Evolutionary conservation across 2,888 invertebrate genomes (phyloP).

Genomic region (Agrotis puta): DNA sequence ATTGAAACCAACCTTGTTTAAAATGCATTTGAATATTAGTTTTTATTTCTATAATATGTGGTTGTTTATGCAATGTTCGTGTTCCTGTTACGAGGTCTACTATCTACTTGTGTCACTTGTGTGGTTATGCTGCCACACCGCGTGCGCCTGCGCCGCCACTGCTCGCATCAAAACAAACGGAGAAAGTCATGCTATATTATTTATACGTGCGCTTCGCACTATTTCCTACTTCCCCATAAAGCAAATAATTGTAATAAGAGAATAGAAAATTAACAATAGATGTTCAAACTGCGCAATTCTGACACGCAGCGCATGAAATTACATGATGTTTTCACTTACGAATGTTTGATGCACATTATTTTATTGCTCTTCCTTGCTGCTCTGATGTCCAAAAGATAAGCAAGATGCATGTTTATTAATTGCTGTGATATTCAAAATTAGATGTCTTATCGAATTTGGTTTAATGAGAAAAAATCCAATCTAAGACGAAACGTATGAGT

Average conservation of each 20-base stretch:
- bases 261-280: conserved; percentile 68
- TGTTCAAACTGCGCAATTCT: conserved; percentile 46
- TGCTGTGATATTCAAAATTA: conserved; percentile 11
- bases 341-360: conserved; percentile 33
- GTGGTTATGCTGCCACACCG: conserved; percentile 24
- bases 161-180: conserved; percentile 84
- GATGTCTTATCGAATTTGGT: conserved; percentile 1
- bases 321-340: conserved; percentile 40
- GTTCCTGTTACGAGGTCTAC: conserved; percentile 62
- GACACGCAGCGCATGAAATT: conserved; percentile 45
- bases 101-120: conserved; percentile 40
- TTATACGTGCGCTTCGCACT: conserved; percentile 78
- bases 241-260: conserved; percentile 70
- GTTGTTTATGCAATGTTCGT: conserved; percentile 56
- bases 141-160: conserved; percentile 52
- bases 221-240: conserved; percentile 82
- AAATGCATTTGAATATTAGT: conserved; percentile 49
- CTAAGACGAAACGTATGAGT: neutral
- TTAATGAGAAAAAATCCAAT: conserved; percentile 7
- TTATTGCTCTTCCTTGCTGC: conserved; percentile 21
- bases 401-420: neutral
- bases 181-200: conserved; percentile 84
- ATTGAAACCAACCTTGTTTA: conserved; percentile 55
- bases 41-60: conserved; percentile 47
- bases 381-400: conserved; percentile 1